A percentile compares a stretch with the other conserved stretches of the same genome.
phyloP scores from a whole-genome alignment of 2,888 invertebrate genomes.

The Phania funesta region DNA sequence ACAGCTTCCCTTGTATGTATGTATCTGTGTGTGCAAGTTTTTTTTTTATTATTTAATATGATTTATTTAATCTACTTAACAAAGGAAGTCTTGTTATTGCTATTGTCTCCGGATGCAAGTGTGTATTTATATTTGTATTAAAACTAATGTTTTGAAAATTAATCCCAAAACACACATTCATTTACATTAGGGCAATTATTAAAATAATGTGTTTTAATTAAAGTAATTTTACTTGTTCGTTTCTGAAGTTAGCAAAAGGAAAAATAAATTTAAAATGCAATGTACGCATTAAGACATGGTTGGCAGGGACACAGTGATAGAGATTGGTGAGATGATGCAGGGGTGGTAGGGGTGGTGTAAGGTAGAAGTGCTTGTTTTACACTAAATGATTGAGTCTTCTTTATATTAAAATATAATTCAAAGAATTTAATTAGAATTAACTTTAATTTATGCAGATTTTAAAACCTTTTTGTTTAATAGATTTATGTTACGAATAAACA shows the following conservation, averaged over 20 bases:
- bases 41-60: not conserved
- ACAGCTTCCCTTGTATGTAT: too few species aligned
- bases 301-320: not conserved
- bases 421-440: too few species aligned
- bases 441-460: too few species aligned
- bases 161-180: conserved; percentile 59
- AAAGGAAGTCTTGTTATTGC: not conserved
- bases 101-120: not conserved
- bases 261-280: not conserved
- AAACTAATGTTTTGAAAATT: conserved; percentile 55
- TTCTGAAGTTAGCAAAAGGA: not conserved
- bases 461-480: too few species aligned
- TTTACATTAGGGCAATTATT: conserved; percentile 57
- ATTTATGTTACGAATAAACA: too few species aligned
- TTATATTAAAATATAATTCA: too few species aligned
- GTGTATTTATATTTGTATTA: conserved; percentile 14
- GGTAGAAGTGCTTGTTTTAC: too few species aligned
- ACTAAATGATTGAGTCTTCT: too few species aligned
- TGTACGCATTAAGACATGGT: not conserved
- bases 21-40: conserved; percentile 4
- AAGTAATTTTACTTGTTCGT: not conserved
- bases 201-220: conserved; percentile 39
- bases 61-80: not conserved
- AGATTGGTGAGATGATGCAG: too few species aligned
- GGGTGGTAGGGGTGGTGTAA: too few species aligned